These are phyloP conservation scores for Tricholaema leucomelas DNA, from an alignment of 2,113 vertebrate species.

Conservation along the genomic window DNA sequence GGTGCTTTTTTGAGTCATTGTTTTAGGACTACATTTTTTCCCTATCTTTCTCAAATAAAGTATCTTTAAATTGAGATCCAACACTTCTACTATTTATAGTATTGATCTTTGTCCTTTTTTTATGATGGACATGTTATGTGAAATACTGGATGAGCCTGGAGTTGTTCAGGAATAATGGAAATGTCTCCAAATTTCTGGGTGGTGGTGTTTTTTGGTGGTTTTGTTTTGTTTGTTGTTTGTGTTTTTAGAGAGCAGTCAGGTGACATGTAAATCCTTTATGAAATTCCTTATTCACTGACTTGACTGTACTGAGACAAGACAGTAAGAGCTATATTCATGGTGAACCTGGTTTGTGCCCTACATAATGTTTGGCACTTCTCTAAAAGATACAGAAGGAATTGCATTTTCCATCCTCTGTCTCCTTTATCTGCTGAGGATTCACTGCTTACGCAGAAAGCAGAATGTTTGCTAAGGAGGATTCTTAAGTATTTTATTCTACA, in stretches of 20 bases:
- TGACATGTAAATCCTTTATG: not conserved
- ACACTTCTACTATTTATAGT: not conserved
- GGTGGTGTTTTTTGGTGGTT: not conserved
- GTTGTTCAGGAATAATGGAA: not conserved
- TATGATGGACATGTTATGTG: not conserved
- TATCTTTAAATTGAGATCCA: not conserved
- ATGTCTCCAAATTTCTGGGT: not conserved
- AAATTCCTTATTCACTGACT: not conserved
- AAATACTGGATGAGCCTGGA: not conserved
- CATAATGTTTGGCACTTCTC: not conserved
- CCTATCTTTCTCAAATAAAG: not conserved
- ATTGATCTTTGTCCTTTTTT: not conserved
- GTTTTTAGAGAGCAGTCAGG: not conserved
- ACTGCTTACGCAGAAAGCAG: not conserved
- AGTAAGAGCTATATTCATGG: not conserved
- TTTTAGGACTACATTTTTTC: not conserved
- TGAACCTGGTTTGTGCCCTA: not conserved
- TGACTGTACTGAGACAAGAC: not conserved
- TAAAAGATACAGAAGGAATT: not conserved
- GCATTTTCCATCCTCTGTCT: not conserved
- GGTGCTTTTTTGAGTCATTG: too few relatives aligned
- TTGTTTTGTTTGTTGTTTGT: not conserved
- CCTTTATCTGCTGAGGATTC: not conserved
- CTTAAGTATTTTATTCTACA: not conserved
- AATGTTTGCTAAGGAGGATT: not conserved